Conservation (phyloP, 2,797 vertebrate genomes). For the Ctenochaetus hawaiiensis region DNA sequence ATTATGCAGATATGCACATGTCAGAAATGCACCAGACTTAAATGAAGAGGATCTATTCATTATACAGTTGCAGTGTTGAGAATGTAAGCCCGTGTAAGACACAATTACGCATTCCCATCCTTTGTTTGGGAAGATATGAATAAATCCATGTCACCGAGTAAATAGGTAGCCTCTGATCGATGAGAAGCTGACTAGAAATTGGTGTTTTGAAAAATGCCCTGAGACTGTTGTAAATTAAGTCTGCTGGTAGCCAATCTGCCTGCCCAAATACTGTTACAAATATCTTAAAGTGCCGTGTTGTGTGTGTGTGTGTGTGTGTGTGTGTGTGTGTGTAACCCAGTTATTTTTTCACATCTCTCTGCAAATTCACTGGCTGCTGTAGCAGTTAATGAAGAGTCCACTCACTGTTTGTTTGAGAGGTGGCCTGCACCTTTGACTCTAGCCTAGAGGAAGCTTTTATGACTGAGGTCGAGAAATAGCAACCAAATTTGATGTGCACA, state of each 20-base stretch:
- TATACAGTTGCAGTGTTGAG: neutral
- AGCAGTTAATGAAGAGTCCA: too few relatives aligned
- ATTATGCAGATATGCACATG: constrained; percentile 1
- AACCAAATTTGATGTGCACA: too few relatives aligned
- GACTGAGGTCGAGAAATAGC: too few relatives aligned
- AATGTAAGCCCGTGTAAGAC: constrained; percentile 4
- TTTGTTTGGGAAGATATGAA: constrained; percentile 47
- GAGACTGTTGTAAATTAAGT: constrained; percentile 63
- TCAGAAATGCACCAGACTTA: constrained; percentile 4
- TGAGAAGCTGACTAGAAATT: constrained; percentile 70
- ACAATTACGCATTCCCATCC: neutral
- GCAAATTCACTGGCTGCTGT: too few relatives aligned
- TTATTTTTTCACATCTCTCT: too few relatives aligned
- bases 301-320: constrained; percentile 18
- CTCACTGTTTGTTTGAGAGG: too few relatives aligned
- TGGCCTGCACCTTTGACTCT: too few relatives aligned
- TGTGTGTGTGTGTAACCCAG: neutral
- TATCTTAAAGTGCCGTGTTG: constrained; percentile 27
- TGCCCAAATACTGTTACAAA: constrained; percentile 74
- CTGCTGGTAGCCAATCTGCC: constrained; percentile 69
- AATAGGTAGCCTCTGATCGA: constrained; percentile 66
- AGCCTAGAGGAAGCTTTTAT: too few relatives aligned
- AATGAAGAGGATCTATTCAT: constrained; percentile 15
- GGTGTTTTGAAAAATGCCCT: constrained; percentile 77
- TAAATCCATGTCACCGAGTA: constrained; percentile 66